Conservation (phyloP, 2,113 vertebrate genomes). For the Equus quagga region DNA sequence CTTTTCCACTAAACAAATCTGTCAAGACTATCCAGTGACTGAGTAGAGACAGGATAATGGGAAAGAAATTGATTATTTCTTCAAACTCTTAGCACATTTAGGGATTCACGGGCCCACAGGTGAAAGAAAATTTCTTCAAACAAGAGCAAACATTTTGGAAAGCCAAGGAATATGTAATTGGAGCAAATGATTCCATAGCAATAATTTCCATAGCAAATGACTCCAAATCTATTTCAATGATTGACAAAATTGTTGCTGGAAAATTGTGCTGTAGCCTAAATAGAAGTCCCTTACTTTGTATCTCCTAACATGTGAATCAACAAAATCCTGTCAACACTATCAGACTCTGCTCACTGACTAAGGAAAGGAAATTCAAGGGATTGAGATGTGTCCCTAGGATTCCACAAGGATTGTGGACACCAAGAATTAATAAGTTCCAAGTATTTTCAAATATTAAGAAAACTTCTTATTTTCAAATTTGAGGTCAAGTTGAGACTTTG, state of each 20-base stretch:
- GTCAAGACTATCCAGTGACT: background rate
- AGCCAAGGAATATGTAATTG: background rate
- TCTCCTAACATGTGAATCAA: background rate
- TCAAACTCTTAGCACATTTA: background rate
- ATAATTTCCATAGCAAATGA: too few relatives aligned
- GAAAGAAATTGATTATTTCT: background rate
- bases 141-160: background rate
- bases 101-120: background rate
- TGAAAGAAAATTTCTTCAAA: background rate
- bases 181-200: background rate
- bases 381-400: background rate
- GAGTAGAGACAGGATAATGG: background rate
- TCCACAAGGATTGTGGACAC: background rate
- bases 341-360: background rate
- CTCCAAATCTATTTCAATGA: slow-evolving; percentile 3
- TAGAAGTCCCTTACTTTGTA: background rate
- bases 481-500: background rate
- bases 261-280: background rate
- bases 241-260: background rate
- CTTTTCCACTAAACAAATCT: background rate
- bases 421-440: background rate
- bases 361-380: background rate
- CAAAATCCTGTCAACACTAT: background rate
- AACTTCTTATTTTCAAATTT: background rate
- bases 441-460: background rate